phyloP scores from a whole-genome alignment of 2,888 invertebrate species.

The Onthophagus sagittarius region DNA sequence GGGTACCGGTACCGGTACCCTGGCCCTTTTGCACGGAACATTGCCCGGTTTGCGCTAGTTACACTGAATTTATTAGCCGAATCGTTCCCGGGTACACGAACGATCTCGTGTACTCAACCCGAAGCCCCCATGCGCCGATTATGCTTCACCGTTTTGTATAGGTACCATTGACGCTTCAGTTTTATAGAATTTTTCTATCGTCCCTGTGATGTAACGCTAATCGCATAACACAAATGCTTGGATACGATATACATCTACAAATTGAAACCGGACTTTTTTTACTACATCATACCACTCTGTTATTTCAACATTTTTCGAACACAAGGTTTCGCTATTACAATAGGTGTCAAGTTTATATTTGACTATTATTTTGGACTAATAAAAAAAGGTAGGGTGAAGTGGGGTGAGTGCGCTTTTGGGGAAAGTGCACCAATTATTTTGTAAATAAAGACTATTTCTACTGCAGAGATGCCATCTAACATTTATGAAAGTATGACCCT shows the following conservation, averaged over 20 bases:
- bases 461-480: too few relatives aligned
- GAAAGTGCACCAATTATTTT: too few relatives aligned
- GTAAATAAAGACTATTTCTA: too few relatives aligned
- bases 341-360: too few relatives aligned
- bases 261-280: background rate
- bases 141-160: background rate
- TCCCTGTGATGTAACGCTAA: background rate
- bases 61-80: background rate
- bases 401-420: too few relatives aligned
- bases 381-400: too few relatives aligned
- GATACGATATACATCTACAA: background rate
- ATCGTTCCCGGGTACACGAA: background rate
- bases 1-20: conserved; percentile 2
- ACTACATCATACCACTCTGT: background rate
- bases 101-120: background rate
- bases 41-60: background rate
- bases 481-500: too few relatives aligned
- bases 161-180: background rate
- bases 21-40: background rate
- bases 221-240: background rate
- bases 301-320: too few relatives aligned
- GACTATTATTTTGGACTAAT: too few relatives aligned
- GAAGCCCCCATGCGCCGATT: background rate
- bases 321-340: too few relatives aligned
- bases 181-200: background rate